Evolutionary conservation across 2,797 vertebrate species (phyloP).

Genomic region (Gephyroberyx darwinii): DNA sequence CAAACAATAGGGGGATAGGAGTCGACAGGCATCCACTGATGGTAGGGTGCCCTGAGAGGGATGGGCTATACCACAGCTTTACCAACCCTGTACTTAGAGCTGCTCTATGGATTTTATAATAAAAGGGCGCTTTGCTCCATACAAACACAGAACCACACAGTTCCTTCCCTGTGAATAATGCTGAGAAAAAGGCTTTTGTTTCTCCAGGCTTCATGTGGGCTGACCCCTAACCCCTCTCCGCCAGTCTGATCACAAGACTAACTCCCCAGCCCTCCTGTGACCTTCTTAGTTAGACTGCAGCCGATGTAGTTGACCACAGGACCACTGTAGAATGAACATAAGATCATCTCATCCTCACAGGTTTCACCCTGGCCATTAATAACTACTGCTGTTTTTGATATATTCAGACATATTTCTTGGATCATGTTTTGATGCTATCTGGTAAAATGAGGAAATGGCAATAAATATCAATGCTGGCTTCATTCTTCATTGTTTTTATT

Average conservation of each 20-base stretch:
- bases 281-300: conserved; percentile 43
- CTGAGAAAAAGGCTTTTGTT: conserved; percentile 76
- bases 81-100: conserved; percentile 79
- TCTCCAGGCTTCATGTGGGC: conserved; percentile 69
- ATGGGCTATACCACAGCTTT: conserved; percentile 69
- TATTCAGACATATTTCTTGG: background rate
- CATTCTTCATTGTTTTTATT: background rate
- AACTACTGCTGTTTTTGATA: background rate
- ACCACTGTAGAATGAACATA: conserved; percentile 8
- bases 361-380: background rate
- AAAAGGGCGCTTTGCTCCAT: conserved; percentile 71
- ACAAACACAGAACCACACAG: conserved; percentile 69
- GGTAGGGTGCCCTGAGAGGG: conserved; percentile 72
- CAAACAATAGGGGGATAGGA: conserved; percentile 74
- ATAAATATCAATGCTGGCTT: background rate
- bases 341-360: conserved; percentile 18
- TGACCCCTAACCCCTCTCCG: conserved; percentile 70
- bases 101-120: conserved; percentile 78
- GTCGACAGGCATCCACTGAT: conserved; percentile 69
- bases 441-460: background rate
- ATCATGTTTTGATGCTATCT: conserved; percentile 1
- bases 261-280: conserved; percentile 62
- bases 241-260: conserved; percentile 74
- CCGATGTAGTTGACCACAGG: conserved; percentile 22
- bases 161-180: conserved; percentile 72